A percentile compares a stretch with the other conserved stretches of the same genome.
These are phyloP conservation scores for Eulithis testata DNA, from an alignment of 2,888 invertebrate genomes.

Conservation along the genomic window DNA sequence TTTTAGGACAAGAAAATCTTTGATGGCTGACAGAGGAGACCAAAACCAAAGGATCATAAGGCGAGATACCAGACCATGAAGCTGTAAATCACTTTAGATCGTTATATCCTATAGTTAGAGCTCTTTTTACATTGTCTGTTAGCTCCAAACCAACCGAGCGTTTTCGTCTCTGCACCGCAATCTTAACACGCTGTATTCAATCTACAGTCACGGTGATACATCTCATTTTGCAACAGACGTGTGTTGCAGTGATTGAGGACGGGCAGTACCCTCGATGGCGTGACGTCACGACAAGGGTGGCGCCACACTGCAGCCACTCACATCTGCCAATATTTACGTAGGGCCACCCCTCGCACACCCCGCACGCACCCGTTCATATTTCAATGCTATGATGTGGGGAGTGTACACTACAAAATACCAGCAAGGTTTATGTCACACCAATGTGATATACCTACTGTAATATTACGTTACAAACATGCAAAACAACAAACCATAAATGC, in stretches of 20 bases:
- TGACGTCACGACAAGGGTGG: conserved; percentile 72
- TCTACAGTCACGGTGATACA: background rate
- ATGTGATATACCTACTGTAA: conserved; percentile 28
- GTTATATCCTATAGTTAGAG: background rate
- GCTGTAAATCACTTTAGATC: background rate
- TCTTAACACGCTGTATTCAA: background rate
- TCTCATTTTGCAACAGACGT: conserved; percentile 10
- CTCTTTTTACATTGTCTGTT: background rate
- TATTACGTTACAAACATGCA: too few species aligned
- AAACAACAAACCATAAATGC: too few species aligned
- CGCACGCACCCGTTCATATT: conserved; percentile 79
- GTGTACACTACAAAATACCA: conserved; percentile 75
- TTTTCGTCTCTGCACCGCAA: background rate
- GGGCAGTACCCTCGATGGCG: conserved; percentile 31
- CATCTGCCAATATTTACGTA: conserved; percentile 87
- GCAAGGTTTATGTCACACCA: conserved; percentile 53
- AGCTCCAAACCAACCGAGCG: background rate
- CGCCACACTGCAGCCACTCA: conserved; percentile 83
- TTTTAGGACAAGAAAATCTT: too few species aligned
- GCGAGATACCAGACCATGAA: background rate
- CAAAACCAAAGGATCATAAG: too few species aligned
- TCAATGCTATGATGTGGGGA: conserved; percentile 76
- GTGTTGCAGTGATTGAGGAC: conserved; percentile 7
- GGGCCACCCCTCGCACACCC: conserved; percentile 62
- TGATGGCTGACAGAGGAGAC: background rate